Evolutionary conservation across 1,140 invertebrate species (phyloP), one percentile per base, ranked within the genome.

Genomic region (Scylla paramamosain): DNA sequence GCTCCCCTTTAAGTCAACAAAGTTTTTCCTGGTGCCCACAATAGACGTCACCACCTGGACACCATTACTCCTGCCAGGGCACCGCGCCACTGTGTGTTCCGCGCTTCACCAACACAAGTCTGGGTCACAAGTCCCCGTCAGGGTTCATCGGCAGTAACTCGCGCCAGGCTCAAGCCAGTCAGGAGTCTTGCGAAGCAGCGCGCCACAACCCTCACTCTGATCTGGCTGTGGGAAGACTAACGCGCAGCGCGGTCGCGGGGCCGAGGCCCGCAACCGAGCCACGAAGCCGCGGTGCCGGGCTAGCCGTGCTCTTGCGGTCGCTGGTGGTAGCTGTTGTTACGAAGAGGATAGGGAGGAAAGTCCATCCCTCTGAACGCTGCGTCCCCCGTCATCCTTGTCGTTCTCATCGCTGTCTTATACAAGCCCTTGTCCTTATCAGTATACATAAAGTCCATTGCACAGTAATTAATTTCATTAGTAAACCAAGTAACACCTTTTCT

Each of bases 231-330:
- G n/a, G 25, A 77, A n/a, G 12, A 77, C 67, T 77, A 20, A n/a
- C 67, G 67, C 67, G 67, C 20, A 12, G 67, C 20, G 67, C 10
- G 67, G n/a, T 20, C 67, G 67, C 1, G 67, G 25, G 67, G 20
- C 67, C 25, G 3, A n/a, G 67, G 6, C 2, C 67, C 67, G 20
- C 67, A n/a, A n/a, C 67, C 67, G 12, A n/a, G 6, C 67, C 67
- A n/a, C 52, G 1, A 25, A n/a, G 4, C 20, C 20, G 20, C 20
- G 67, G 67, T n/a, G 67, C 20, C 20, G 67, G 20, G 25, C n/a
- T n/a, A 20, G 67, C 67, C 86, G 31, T 88, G n/a, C 86, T 88
- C 45, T 88, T 46, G 86, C n/a, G 86, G 45, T 46, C n/a, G n/a
- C 16, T 16, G 45, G 14, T 88, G 16, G 86, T 32, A 45, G 31